These are phyloP conservation scores for Eulemur rubriventer DNA, from an alignment of 2,797 vertebrate species.

Conservation along the genomic window DNA sequence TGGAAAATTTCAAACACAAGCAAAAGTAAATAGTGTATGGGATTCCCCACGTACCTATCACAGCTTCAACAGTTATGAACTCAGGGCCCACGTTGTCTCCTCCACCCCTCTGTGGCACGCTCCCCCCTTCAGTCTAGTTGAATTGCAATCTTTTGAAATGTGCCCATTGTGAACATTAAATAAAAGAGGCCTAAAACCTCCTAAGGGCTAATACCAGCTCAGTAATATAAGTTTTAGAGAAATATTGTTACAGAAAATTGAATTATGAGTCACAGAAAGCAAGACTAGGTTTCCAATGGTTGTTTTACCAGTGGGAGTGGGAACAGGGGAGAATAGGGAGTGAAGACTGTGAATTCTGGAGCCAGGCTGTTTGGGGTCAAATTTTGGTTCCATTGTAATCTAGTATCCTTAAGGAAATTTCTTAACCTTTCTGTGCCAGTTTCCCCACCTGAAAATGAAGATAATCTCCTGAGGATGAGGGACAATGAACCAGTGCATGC, in stretches of 20 bases:
- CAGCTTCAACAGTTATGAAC: background rate
- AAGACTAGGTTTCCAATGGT: background rate
- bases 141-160: constrained; percentile 9
- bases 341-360: background rate
- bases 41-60: too few species aligned
- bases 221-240: background rate
- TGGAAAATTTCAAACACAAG: background rate
- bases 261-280: background rate
- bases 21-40: background rate
- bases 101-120: accelerated
- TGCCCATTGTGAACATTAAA: background rate
- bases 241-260: background rate
- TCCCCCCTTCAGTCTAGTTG: background rate
- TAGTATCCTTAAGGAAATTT: background rate
- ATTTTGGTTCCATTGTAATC: background rate
- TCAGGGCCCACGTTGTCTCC: accelerated
- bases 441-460: constrained; percentile 2
- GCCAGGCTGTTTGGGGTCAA: background rate
- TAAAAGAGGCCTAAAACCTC: background rate
- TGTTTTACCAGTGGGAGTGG: background rate
- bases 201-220: background rate
- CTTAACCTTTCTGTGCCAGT: background rate
- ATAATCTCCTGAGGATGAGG: background rate
- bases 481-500: background rate
- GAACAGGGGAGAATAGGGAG: background rate